phyloP scores from a whole-genome alignment of 2,888 invertebrate species.

The Lasioglossum calceatum region DNA sequence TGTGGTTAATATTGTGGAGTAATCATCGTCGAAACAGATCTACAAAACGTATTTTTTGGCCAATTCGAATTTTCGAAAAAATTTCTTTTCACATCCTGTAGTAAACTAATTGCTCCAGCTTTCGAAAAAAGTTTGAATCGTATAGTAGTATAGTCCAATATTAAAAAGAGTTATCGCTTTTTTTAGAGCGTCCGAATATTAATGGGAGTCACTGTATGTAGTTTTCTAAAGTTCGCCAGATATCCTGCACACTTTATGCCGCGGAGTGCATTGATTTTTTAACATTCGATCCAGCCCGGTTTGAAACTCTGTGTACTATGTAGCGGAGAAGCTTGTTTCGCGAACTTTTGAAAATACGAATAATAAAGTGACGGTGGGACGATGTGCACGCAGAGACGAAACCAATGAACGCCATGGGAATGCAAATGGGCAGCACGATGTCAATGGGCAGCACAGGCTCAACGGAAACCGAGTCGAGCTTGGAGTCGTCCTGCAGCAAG shows the following conservation, averaged over 20 bases:
- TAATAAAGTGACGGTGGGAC: slow-evolving; percentile 18
- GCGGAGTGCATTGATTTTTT: neutral
- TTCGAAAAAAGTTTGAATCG: no score
- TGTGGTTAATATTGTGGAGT: no score
- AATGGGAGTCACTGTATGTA: neutral
- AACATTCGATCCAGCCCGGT: neutral
- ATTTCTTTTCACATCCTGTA: no score
- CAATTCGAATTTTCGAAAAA: no score
- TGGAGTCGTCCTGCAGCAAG: slow-evolving; percentile 82
- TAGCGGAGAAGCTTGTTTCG: neutral
- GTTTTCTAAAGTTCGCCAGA: neutral
- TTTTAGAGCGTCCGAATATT: no score
- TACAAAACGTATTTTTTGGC: no score
- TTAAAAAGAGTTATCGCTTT: no score
- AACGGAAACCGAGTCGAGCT: slow-evolving; percentile 82
- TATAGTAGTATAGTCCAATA: no score
- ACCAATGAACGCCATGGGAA: slow-evolving; percentile 83
- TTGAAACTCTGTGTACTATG: neutral
- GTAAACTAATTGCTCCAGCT: no score
- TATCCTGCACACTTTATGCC: neutral
- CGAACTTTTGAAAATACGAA: neutral
- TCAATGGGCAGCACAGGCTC: slow-evolving; percentile 84
- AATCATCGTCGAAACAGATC: no score
- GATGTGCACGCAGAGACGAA: slow-evolving; percentile 74
- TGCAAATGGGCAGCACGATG: slow-evolving; percentile 83